Evolutionary conservation across 2,113 vertebrate species (phyloP).

Genomic region (Ellobius talpinus): DNA sequence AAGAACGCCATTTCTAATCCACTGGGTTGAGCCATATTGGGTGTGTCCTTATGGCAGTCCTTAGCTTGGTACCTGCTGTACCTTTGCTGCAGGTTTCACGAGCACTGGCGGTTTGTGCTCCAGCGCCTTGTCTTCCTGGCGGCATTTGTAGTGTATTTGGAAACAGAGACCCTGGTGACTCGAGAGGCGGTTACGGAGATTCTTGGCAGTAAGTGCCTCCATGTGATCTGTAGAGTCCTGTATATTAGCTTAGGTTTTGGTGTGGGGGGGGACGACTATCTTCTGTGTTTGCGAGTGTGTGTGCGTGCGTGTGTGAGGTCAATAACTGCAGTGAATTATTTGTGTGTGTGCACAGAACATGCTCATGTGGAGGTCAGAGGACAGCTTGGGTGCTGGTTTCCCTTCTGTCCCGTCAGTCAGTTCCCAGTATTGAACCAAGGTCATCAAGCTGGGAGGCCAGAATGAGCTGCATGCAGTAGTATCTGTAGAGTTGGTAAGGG

Average conservation of each 20-base stretch:
- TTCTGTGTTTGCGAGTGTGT: not conserved
- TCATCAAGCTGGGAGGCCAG: not conserved
- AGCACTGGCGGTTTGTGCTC: constrained; percentile 98
- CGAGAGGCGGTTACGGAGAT: constrained; percentile 95
- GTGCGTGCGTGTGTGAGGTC: not conserved
- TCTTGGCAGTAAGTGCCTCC: constrained; percentile 93
- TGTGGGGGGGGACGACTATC: not conserved
- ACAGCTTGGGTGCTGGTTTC: not conserved
- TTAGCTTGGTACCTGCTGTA: not conserved
- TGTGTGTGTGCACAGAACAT: not conserved
- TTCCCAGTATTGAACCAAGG: not conserved
- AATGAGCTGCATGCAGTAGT: not conserved
- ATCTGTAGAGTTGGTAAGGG: not conserved
- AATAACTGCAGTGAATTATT: not conserved
- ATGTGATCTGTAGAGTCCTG: not conserved
- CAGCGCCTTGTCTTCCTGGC: constrained; percentile 96
- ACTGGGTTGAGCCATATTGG: not conserved
- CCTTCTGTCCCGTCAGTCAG: not conserved
- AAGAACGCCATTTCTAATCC: not conserved
- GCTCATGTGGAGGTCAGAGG: not conserved
- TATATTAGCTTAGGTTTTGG: constrained; percentile 37
- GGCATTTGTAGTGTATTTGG: constrained; percentile 96
- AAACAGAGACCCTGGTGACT: constrained; percentile 94
- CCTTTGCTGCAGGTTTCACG: constrained; percentile 92
- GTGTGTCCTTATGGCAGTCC: not conserved